Percentiles rank a stretch among this genome's conserved stretches.
Conservation (phyloP, 2,113 vertebrate species). For the Columba janthina region DNA sequence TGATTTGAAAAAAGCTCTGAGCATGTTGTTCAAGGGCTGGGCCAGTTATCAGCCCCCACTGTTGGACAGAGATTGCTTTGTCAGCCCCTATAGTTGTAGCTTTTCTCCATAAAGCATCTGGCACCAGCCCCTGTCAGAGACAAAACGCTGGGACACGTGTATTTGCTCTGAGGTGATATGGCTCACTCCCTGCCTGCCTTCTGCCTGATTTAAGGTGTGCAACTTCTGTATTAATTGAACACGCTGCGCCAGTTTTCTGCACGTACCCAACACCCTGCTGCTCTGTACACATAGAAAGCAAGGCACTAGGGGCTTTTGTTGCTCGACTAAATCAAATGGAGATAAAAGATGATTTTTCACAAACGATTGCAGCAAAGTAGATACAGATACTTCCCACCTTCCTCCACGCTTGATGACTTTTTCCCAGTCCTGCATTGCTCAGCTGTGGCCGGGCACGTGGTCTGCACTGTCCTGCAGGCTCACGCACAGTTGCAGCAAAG, state of each 20-base stretch:
- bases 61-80: neutral
- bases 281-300: neutral
- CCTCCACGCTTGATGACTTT: neutral
- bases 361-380: neutral
- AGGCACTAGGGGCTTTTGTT: neutral
- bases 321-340: neutral
- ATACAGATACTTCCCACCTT: neutral
- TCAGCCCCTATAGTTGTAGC: neutral
- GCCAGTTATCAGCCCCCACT: neutral
- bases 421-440: neutral
- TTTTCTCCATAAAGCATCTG: neutral
- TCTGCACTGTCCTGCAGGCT: neutral
- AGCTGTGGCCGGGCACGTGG: rapidly evolving
- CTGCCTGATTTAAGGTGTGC: neutral
- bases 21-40: neutral
- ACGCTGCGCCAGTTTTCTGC: rapidly evolving
- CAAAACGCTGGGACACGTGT: rapidly evolving
- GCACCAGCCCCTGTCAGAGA: neutral
- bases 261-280: rapidly evolving
- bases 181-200: neutral
- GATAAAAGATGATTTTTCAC: neutral
- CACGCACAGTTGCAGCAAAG: neutral
- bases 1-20: neutral
- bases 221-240: neutral
- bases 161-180: neutral